phyloP scores from a whole-genome alignment of 2,888 invertebrate species.

The Andrena dorsata region DNA sequence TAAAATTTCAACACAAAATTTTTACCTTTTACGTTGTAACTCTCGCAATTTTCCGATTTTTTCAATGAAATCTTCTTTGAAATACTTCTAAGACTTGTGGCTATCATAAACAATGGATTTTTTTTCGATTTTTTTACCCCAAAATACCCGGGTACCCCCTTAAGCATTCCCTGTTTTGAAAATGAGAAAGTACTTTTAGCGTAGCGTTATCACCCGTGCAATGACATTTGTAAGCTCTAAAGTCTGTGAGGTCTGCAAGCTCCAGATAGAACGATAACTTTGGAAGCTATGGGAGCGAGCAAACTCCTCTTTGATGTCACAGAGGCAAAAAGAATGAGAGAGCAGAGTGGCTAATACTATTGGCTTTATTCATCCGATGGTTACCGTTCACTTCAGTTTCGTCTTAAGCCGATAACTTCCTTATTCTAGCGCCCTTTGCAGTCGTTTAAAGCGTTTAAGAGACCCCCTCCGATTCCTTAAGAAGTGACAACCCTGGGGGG shows the following conservation, averaged over 20 bases:
- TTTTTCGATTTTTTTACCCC: no score
- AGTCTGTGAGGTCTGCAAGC: no score
- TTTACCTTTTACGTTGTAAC: no score
- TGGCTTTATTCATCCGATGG: conserved; percentile 44
- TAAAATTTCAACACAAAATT: no score
- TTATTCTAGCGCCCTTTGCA: conserved; percentile 61
- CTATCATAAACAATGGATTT: no score
- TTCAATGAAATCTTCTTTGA: no score
- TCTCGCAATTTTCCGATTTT: no score
- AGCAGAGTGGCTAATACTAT: conserved; percentile 29
- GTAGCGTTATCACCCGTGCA: neutral
- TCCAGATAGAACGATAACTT: neutral
- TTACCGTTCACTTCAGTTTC: conserved; percentile 42
- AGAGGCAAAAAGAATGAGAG: conserved; percentile 18
- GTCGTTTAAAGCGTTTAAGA: conserved; percentile 69
- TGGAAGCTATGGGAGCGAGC: conserved; percentile 12
- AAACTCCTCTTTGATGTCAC: neutral
- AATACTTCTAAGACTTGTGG: no score
- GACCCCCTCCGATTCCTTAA: conserved; percentile 52
- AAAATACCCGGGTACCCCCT: no score
- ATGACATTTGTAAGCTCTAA: no score
- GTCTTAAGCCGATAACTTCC: conserved; percentile 73
- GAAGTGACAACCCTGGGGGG: conserved; percentile 49
- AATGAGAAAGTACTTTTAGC: neutral
- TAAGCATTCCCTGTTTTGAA: neutral